Conservation (phyloP, 2,888 invertebrate species). For the Agrilus cyanescens region DNA sequence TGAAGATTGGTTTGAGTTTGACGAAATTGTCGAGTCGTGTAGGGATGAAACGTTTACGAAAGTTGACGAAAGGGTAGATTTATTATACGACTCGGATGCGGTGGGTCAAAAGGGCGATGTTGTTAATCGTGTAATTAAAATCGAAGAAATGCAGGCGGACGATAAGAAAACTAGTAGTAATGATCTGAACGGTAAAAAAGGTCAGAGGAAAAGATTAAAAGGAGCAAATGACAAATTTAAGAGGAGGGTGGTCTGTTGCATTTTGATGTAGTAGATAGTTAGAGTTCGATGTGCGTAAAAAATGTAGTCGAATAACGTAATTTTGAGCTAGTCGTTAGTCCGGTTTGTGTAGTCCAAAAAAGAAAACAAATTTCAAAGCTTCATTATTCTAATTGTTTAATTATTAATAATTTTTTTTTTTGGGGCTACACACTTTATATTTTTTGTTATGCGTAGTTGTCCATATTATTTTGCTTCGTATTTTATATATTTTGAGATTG, state of each 20-base stretch:
- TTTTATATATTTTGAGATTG: not conserved
- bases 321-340: too few relatives aligned
- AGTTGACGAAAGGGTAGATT: not conserved
- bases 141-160: conserved; percentile 1
- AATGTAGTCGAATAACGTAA: too few relatives aligned
- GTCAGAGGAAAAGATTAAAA: not conserved
- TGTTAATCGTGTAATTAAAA: not conserved
- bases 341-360: too few relatives aligned
- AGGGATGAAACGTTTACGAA: conserved; percentile 4
- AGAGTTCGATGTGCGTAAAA: too few relatives aligned
- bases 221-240: too few relatives aligned
- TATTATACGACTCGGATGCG: not conserved
- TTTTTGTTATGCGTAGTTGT: not conserved
- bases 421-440: not conserved
- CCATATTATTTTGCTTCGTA: not conserved
- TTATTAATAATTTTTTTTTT: too few relatives aligned
- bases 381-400: too few relatives aligned
- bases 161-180: conserved; percentile 9
- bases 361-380: too few relatives aligned
- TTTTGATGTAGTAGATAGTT: too few relatives aligned
- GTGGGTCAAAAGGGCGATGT: too few relatives aligned
- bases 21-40: conserved; percentile 16
- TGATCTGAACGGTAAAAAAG: conserved; percentile 8
- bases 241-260: not conserved
- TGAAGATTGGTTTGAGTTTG: conserved; percentile 38